Evolutionary conservation across 2,113 vertebrate species (phyloP).

Genomic region (Equus przewalskii): DNA sequence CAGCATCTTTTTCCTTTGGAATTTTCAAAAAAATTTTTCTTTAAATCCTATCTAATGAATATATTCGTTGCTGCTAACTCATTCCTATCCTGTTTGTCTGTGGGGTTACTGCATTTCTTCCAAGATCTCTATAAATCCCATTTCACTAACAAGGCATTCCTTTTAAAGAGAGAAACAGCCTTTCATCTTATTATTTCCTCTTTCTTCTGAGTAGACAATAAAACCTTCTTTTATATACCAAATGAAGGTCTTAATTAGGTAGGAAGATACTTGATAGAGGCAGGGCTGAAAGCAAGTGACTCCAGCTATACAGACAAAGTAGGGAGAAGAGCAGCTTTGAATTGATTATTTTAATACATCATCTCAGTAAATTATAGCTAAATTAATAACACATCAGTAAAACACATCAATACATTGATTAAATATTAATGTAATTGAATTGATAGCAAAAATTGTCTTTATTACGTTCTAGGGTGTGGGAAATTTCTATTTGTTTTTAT

Average conservation of each 20-base stretch:
- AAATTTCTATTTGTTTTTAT: not conserved
- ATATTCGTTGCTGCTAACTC: not conserved
- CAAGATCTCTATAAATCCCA: not conserved
- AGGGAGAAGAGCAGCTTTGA: not conserved
- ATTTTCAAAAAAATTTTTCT: not conserved
- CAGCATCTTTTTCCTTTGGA: not conserved
- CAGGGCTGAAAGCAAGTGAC: not conserved
- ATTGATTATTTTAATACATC: not conserved
- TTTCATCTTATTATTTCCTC: not conserved
- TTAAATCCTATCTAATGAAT: not conserved
- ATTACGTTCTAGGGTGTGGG: not conserved
- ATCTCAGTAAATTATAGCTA: not conserved
- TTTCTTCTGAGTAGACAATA: not conserved
- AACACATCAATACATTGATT: not conserved
- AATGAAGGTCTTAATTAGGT: not conserved
- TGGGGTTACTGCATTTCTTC: not conserved
- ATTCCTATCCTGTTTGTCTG: not conserved
- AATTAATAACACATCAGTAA: not conserved
- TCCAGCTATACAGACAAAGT: not conserved
- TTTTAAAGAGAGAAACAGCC: not conserved
- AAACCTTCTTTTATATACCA: not conserved
- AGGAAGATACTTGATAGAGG: not conserved
- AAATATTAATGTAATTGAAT: not conserved
- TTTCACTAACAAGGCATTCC: not conserved
- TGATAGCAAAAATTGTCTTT: not conserved